A percentile compares a stretch with the other conserved stretches of the same genome.
phyloP scores from a whole-genome alignment of 2,797 vertebrate genomes.

The Steatocranus sp. region DNA sequence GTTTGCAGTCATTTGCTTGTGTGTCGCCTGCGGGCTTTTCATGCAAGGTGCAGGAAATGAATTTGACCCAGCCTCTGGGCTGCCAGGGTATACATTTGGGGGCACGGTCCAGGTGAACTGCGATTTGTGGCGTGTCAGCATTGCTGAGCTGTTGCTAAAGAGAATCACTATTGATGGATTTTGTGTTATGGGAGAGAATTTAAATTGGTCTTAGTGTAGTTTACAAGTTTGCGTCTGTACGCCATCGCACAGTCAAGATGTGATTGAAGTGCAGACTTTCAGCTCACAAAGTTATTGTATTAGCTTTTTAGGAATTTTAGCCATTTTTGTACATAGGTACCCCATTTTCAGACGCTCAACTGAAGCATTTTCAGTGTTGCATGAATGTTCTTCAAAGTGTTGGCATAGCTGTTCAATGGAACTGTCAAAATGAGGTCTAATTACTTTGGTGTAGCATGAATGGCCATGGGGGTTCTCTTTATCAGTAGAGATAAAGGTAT shows the following conservation, averaged over 20 bases:
- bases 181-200: not conserved
- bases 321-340: not conserved
- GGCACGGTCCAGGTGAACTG: constrained; percentile 15
- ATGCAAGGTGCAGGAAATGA: constrained; percentile 42
- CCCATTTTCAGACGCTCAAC: not conserved
- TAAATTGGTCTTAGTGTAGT: not conserved
- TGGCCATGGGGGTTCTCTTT: not conserved
- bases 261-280: not conserved
- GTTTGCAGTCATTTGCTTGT: constrained; percentile 31
- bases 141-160: not conserved
- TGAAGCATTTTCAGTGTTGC: not conserved
- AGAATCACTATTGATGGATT: not conserved
- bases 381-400: not conserved
- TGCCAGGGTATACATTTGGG: not conserved
- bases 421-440: not conserved
- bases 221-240: not conserved
- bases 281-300: not conserved
- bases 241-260: not conserved
- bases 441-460: not conserved
- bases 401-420: not conserved
- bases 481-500: not conserved
- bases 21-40: constrained; percentile 34
- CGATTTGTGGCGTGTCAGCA: constrained; percentile 21
- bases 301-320: not conserved
- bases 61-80: constrained; percentile 47